Evolutionary conservation across 53 echinoderm and acorn worm species (phyloP).

Genomic region (Temnopleurus reevesii): DNA sequence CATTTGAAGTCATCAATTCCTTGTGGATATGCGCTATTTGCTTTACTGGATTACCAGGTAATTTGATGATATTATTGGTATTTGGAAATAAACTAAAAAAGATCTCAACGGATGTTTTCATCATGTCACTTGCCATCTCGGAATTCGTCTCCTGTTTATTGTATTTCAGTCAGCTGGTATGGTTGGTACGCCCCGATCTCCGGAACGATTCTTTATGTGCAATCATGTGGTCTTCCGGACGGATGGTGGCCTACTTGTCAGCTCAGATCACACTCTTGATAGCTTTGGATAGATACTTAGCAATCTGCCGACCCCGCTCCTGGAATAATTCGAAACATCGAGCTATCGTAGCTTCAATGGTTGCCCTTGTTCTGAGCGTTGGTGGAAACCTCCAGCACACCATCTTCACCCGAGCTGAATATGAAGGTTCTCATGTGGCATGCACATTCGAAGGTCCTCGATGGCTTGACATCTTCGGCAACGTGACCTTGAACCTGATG

Average conservation of each 20-base stretch:
- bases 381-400: neutral
- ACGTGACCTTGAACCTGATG: slow-evolving; percentile 6
- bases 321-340: slow-evolving; percentile 26
- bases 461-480: neutral
- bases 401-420: neutral
- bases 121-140: slow-evolving; percentile 3
- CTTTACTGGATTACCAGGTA: slow-evolving; percentile 1
- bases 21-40: neutral
- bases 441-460: slow-evolving; percentile 9
- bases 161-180: neutral
- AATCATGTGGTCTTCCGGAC: neutral
- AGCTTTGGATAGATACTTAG: slow-evolving; percentile 22
- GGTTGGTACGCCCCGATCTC: slow-evolving; percentile 6
- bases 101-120: slow-evolving; percentile 22
- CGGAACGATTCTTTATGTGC: slow-evolving; percentile 5
- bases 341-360: neutral
- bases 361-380: neutral
- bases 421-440: neutral
- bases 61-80: neutral
- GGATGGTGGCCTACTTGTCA: neutral
- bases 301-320: neutral
- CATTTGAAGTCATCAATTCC: neutral
- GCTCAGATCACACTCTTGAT: neutral
- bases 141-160: neutral
- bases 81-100: slow-evolving; percentile 28